A percentile compares a stretch with the other conserved stretches of the same genome.
phyloP scores from a whole-genome alignment of 2,888 invertebrate genomes.

The Tigriopus californicus region DNA sequence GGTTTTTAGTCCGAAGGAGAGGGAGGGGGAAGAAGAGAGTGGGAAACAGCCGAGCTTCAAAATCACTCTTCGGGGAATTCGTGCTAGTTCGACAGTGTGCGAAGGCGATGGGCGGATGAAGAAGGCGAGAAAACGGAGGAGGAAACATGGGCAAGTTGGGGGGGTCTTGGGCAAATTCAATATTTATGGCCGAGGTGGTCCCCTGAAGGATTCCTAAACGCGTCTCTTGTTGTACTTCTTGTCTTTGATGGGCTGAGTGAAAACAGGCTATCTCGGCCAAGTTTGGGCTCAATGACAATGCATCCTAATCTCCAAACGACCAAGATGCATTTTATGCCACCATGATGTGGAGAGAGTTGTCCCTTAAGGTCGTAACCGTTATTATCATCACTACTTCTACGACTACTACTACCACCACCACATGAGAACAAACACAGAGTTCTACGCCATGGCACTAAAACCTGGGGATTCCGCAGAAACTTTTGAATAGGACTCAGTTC shows the following conservation, averaged over 20 bases:
- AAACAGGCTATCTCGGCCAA: not conserved
- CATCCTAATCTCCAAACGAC: too few species aligned
- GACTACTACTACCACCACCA: too few species aligned
- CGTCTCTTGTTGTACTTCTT: not conserved
- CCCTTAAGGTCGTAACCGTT: too few species aligned
- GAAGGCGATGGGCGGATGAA: not conserved
- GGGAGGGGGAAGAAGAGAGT: not conserved
- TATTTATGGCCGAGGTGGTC: not conserved
- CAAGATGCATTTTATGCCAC: too few species aligned
- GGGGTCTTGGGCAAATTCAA: not conserved
- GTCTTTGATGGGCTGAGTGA: not conserved
- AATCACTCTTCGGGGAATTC: not conserved
- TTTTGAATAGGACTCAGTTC: too few species aligned
- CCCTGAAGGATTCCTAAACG: not conserved
- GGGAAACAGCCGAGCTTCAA: not conserved
- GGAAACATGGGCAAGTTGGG: slow-evolving; percentile 3
- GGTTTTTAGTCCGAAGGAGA: not conserved
- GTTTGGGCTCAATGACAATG: not conserved
- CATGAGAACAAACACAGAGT: too few species aligned
- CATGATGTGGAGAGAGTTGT: too few species aligned
- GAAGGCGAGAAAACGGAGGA: not conserved
- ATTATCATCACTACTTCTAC: too few species aligned
- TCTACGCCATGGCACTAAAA: too few species aligned
- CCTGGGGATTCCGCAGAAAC: too few species aligned
- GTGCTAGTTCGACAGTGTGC: slow-evolving; percentile 4